A percentile compares a stretch with the other conserved stretches of the same genome.
Evolutionary conservation across 1,140 invertebrate genomes (phyloP).

Genomic region (Aphelinus certus): DNA sequence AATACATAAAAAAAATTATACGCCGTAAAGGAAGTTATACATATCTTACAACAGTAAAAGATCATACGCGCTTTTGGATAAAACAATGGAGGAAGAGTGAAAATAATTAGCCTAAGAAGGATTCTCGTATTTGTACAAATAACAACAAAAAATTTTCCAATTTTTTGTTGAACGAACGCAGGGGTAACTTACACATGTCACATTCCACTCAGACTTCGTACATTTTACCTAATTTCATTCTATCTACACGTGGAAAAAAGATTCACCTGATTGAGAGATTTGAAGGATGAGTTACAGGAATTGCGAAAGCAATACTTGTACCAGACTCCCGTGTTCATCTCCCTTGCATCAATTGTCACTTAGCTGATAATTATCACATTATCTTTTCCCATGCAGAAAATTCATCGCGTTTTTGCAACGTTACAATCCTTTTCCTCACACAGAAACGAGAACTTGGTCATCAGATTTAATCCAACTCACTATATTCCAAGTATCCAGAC

Average conservation of each 20-base stretch:
- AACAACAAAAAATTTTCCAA: slow-evolving; percentile 3
- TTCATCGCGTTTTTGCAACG: background rate
- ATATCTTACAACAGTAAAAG: slow-evolving; percentile 9
- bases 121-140: slow-evolving; percentile 24
- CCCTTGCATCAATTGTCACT: slow-evolving; percentile 6
- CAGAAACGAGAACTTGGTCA: background rate
- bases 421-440: slow-evolving; percentile 7
- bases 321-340: background rate
- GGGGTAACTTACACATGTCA: slow-evolving; percentile 35
- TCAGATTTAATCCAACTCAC: slow-evolving; percentile 24
- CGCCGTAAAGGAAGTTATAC: slow-evolving; percentile 1
- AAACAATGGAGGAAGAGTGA: slow-evolving; percentile 16
- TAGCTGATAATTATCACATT: slow-evolving; percentile 20
- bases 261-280: slow-evolving; percentile 14
- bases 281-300: too few species aligned
- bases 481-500: slow-evolving; percentile 48
- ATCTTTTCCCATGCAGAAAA: slow-evolving; percentile 6
- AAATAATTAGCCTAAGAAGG: slow-evolving; percentile 31
- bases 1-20: slow-evolving; percentile 22
- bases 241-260: slow-evolving; percentile 32
- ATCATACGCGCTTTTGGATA: slow-evolving; percentile 10
- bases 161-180: slow-evolving; percentile 17
- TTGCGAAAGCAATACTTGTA: slow-evolving; percentile 28
- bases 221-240: background rate
- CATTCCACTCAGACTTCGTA: slow-evolving; percentile 19